A percentile compares a stretch with the other conserved stretches of the same genome.
These are phyloP conservation scores for Galeopsomyia nigrocyanea DNA, from an alignment of 2,888 invertebrate species.

Conservation along the genomic window DNA sequence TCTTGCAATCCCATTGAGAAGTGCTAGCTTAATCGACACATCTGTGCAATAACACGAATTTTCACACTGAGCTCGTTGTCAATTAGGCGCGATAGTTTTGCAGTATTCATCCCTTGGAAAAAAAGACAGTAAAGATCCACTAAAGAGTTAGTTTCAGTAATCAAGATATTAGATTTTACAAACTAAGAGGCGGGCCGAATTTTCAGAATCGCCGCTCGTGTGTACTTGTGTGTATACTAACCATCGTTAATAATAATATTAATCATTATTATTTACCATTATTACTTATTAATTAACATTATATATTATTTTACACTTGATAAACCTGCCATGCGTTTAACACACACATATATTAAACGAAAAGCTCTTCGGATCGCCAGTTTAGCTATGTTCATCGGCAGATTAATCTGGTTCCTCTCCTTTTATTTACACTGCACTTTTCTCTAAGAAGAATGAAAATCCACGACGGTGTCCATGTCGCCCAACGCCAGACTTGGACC, in stretches of 20 bases:
- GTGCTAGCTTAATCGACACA: too few species aligned
- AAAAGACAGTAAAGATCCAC: conserved; percentile 51
- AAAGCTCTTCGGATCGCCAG: conserved; percentile 12
- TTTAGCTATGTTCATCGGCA: conserved; percentile 29
- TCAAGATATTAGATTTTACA: conserved; percentile 54
- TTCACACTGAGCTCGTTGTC: too few species aligned
- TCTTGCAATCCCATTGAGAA: too few species aligned
- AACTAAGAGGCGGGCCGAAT: conserved; percentile 57
- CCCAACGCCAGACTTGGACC: background rate
- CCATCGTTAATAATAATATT: conserved; percentile 48
- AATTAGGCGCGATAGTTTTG: background rate
- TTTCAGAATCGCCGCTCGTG: conserved; percentile 57
- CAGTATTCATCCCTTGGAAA: conserved; percentile 14
- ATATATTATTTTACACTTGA: conserved; percentile 66
- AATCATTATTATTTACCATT: conserved; percentile 46
- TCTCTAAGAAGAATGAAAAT: too few species aligned
- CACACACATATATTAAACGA: conserved; percentile 23
- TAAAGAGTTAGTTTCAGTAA: conserved; percentile 61
- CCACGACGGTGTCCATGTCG: too few species aligned
- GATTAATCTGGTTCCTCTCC: background rate
- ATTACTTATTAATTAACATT: conserved; percentile 60
- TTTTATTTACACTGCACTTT: too few species aligned
- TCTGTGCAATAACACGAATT: too few species aligned
- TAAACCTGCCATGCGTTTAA: conserved; percentile 17
- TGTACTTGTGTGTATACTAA: conserved; percentile 41